Base-by-base conservation (phyloP, 2,888 invertebrate species). In the Alloscopus bannaensis region DNA sequence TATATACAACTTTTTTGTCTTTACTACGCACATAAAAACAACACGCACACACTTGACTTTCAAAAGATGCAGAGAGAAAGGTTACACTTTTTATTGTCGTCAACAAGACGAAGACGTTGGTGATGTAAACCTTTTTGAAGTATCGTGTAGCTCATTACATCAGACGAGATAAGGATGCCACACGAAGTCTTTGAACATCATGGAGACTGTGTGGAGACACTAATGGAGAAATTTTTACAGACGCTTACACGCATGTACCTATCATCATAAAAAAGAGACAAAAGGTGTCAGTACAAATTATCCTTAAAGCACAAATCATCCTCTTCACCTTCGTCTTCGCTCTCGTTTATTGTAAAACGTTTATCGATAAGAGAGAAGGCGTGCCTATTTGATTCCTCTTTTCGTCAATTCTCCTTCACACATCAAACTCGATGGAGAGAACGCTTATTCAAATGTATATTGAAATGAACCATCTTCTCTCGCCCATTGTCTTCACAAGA, bases 271-370 rank as follows among this genome's bases (percentile, higher is more conserved):
- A 22, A 36, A 62, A 71, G 20, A 50, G 40, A 72, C 26, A 62
- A 64, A 72, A 62, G 71, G 71, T 72, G 71, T 72, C 71, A 52
- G 47, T 60, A 60, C 71, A 50, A 62, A 62, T 71, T 45, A 40
- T 22, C 0, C 22, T 69, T 1, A 42, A 40, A 6, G 13, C 16
- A 13, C 6, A 36, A 36, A 13, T 36, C 8, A 36, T 36, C 13
- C 36, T 8, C 8, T 8, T 16, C n/a, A 45, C n/a, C n/a, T n/a
- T n/a, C 18, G 20, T 18, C 18, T 57, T 29, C 16, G 13, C 31
- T 24, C 29, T 55, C 24, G 8, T 31, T 57, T 22, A n/a, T n/a
- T n/a, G n/a, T n/a, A n/a, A n/a, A n/a, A n/a, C n/a, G n/a, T n/a
- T n/a, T n/a, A n/a, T n/a, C n/a, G n/a, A 29, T 13, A 1, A 31